Base-by-base conservation (phyloP, 1,140 invertebrate species). In the Calycopis cecrops region DNA sequence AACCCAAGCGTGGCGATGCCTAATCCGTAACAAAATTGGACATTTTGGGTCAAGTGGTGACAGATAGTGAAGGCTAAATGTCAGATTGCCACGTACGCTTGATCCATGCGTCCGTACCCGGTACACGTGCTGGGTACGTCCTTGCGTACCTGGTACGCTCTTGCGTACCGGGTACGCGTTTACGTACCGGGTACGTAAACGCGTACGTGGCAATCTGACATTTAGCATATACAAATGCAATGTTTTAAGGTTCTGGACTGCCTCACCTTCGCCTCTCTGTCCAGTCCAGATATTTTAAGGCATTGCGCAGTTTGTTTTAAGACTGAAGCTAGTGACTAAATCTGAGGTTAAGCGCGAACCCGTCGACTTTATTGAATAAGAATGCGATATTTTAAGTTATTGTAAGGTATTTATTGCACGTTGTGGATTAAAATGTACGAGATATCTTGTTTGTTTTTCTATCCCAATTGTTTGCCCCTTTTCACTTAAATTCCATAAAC, bases 401-500 rank as follows among this genome's bases (percentile, higher is more conserved):
- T 73, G 60, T 77, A 83, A 84, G 73, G 59, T 74, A 85, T 86
- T 86, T 86, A 86, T 86, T 83, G 75, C 79, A 86, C 74, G 64
- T 72, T 70, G 71, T 71, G 67, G 73, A 83, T 76, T 84, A 73
- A 80, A 83, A 65, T 56, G 63, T 62, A 52, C 69, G 63, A 63
- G 69, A 48, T 35, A 51, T 47, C 35, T 60, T 28, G 44, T 57
- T 65, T 69, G 71, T 55, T 65, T 63, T 60, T 48, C 54, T 56
- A 40, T 56, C 21, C 21, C 21, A 28, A 2, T 28, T 28, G 2
- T 28, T 28, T 28, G 52, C 35, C 51, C 28, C 21, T 18, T 59
- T 35, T 21, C 11, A 18, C 28, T 50, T 50, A 6, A 58, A 14
- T 17, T 48, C 35, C 2, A 11, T 7, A 38, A n/a, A 3, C 11